Percentiles rank a stretch among this genome's conserved stretches.
These are phyloP conservation scores for Scaeva pyrastri DNA, from an alignment of 2,888 invertebrate species.

Conservation along the genomic window DNA sequence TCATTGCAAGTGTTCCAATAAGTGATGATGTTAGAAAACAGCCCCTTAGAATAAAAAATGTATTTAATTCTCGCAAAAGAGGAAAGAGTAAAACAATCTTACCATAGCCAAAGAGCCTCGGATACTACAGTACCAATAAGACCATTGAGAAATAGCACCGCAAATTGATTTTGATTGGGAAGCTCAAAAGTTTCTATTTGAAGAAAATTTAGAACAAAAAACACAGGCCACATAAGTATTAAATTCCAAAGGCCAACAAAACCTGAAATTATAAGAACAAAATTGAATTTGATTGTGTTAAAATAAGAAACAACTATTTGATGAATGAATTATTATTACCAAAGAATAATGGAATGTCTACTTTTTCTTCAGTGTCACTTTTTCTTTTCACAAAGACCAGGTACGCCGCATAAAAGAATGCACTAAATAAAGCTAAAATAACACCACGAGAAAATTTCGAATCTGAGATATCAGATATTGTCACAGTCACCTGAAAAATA, in stretches of 20 bases:
- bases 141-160: conserved; percentile 92
- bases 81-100: conserved; percentile 80
- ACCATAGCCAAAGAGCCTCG: conserved; percentile 97
- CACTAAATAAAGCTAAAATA: conserved; percentile 92
- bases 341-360: conserved; percentile 97
- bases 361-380: conserved; percentile 95
- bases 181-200: conserved; percentile 93
- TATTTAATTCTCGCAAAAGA: not conserved
- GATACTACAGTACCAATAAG: conserved; percentile 95
- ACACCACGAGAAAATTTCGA: conserved; percentile 90
- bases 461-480: conserved; percentile 90
- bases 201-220: conserved; percentile 93
- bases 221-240: conserved; percentile 94
- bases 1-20: conserved; percentile 93
- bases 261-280: conserved; percentile 85
- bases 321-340: conserved; percentile 86
- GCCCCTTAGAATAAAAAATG: conserved; percentile 87
- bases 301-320: conserved; percentile 39
- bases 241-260: conserved; percentile 97
- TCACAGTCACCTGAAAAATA: conserved; percentile 88
- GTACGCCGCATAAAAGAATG: conserved; percentile 95
- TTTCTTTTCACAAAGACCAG: conserved; percentile 93
- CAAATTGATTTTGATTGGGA: conserved; percentile 92
- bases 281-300: conserved; percentile 14
- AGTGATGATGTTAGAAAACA: conserved; percentile 96